Percentiles rank a stretch among this genome's conserved stretches.
These are phyloP conservation scores for Hyperopisus bebe DNA, from an alignment of 2,113 vertebrate species.

Conservation along the genomic window DNA sequence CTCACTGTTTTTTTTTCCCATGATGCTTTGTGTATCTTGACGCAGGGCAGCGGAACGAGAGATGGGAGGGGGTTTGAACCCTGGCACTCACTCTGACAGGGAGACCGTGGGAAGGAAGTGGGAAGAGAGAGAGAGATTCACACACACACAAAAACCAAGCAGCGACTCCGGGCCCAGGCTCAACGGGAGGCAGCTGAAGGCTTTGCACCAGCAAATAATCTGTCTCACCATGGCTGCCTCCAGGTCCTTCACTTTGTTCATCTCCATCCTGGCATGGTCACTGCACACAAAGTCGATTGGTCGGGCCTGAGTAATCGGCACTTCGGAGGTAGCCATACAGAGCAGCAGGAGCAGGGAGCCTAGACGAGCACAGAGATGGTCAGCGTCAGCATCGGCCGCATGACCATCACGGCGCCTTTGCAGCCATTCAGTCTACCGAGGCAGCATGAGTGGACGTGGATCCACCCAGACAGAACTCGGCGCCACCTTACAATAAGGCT, in stretches of 20 bases:
- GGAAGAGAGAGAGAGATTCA: not conserved
- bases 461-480: no score
- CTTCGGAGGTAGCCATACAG: conserved; percentile 33
- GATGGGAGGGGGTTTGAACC: conserved; percentile 27
- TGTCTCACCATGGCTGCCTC: conserved; percentile 37
- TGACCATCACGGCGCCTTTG: not conserved
- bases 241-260: not conserved
- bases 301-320: conserved; percentile 28
- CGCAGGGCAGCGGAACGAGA: conserved; percentile 38
- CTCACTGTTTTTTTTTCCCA: conserved; percentile 52
- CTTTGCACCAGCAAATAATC: not conserved
- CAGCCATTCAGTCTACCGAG: not conserved
- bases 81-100: conserved; percentile 31
- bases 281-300: conserved; percentile 42
- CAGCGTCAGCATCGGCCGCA: not conserved
- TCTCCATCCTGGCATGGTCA: not conserved
- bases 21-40: not conserved
- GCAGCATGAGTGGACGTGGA: not conserved
- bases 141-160: not conserved
- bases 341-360: conserved; percentile 48
- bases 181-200: not conserved
- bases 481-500: no score
- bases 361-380: conserved; percentile 6
- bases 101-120: not conserved
- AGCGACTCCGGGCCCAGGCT: not conserved